Evolutionary conservation across 2,888 invertebrate genomes (phyloP), one percentile per base, ranked within the genome.

Genomic region (Mesoligia furuncula): DNA sequence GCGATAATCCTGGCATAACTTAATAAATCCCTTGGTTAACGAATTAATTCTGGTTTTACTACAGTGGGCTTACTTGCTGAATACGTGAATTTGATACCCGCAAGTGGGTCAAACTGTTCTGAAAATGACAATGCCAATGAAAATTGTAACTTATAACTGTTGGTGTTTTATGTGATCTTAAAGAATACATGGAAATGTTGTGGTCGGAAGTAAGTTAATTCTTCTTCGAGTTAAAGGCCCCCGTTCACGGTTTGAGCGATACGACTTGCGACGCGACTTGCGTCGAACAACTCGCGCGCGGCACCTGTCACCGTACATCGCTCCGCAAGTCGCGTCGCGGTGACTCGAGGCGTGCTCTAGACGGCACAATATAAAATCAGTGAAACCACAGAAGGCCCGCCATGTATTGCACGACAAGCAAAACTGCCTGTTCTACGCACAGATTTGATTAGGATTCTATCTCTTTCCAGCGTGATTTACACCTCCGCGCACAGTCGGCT

Each of bases 1-100:
- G 20, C 69, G 20, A 77, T 82, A 83, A 15, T 65, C 77, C 39
- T 24, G 17, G 61, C 65, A 77, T 80, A 83, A 66, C 66, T 39
- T 42, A 66, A 54, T 83, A 83, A 83, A 61, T 39, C 83, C 78
- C 61, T 62, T 36, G 39, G 66, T 71, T 78, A 77, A 45, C 31
- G 20, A 78, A 67, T 67, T 83, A 83, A 70, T 71, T 67, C 70
- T 48, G 65, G 15, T 66, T 61, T 59, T 48, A 61, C 59, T 45
- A 69, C 11, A 36, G 8, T 20, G n/a, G 48, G 65, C 15, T 77
- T 39, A 64, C 20, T 51, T 27, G 27, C 36, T 57, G 17, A 68
- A 68, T 81, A 36, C 20, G 17, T 27, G 42, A 59, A 51, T 80
- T 68, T 67, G 36, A n/a, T 15, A 75, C 57, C 48, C 20, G 17